Base-by-base conservation (phyloP, 2,797 vertebrate species). In the Mormyrus hasselquistii region DNA sequence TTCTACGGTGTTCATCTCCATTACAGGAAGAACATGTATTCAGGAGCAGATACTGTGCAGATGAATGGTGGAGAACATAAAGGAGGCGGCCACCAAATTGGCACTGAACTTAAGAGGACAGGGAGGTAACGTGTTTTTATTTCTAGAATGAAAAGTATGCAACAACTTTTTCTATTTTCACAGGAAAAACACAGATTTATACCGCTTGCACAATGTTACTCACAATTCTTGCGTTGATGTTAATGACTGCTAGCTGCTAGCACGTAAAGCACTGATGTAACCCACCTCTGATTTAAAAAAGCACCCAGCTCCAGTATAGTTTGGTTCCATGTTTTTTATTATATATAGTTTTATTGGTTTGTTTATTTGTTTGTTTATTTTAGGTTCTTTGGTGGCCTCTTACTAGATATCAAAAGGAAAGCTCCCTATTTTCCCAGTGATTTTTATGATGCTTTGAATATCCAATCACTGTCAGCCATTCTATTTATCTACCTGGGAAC, bases 401-500 rank as follows among this genome's bases (percentile, higher is more conserved):
- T 98, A 92, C 98, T 98, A 90, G 99, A 99, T 93, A 95, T 99
- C 88, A 99, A 98, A 93, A 97, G 99, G 95, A 99, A 99, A 96
- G 93, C 92, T 47, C 99, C 98, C 0, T 99, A 97, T 94, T 98
- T 99, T 0, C 92, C 96, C 93, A 99, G 98, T 12, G 99, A 99
- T 93, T 98, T 99, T 95, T 98, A 98, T 0, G 98, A 99, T 0
- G 98, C 94, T 88, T 92, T 99, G 92, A 97, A 98, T 92, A 99
- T 99, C 90, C 98, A 99, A 94, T 97, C 97, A 38, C 96, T 99
- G 91, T 99, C 99, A 22, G 95, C 98, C 92, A 97, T 98, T 90
- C 95, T 99, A 90, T 99, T 99, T 92, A 99, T 99, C 92, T 99
- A 99, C 94, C 93, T 99, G 95, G 99, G 97, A 91, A 99, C 99